Conservation (phyloP, 1,140 invertebrate genomes). For the Notospermus geniculatus region DNA sequence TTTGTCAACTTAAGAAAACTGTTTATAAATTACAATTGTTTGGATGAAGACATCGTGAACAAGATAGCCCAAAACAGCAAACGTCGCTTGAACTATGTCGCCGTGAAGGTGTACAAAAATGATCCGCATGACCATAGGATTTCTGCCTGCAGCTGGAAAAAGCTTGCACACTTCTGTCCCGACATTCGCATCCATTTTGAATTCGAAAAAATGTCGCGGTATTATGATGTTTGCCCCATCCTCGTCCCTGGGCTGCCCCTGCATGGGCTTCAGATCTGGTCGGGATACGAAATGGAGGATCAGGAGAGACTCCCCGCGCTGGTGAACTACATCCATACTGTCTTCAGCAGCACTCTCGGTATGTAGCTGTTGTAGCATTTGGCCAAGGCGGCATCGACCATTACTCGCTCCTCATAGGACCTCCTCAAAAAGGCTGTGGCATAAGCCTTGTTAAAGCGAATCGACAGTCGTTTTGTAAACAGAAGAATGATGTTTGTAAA, state of each 20-base stretch:
- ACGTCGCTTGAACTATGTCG: background rate
- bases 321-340: background rate
- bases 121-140: conserved; percentile 11
- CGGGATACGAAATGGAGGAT: conserved; percentile 1
- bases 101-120: conserved; percentile 10
- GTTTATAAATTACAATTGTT: conserved; percentile 9
- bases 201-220: conserved; percentile 1
- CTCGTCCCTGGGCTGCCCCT: background rate
- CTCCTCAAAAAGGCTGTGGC: too few relatives aligned
- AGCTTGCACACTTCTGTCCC: background rate
- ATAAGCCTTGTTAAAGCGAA: too few relatives aligned
- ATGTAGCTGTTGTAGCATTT: too few relatives aligned
- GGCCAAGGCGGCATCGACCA: too few relatives aligned
- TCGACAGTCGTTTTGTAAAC: too few relatives aligned
- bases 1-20: background rate
- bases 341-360: conserved; percentile 5
- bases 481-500: too few relatives aligned
- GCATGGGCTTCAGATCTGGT: conserved; percentile 7
- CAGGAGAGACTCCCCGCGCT: background rate
- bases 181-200: conserved; percentile 9
- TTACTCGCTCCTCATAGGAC: too few relatives aligned
- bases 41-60: background rate
- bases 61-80: background rate
- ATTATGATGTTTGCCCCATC: conserved; percentile 1
- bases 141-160: background rate